A percentile compares a stretch with the other conserved stretches of the same genome.
phyloP scores from a whole-genome alignment of 2,888 invertebrate species.

The Xestoiulus laeticollis region DNA sequence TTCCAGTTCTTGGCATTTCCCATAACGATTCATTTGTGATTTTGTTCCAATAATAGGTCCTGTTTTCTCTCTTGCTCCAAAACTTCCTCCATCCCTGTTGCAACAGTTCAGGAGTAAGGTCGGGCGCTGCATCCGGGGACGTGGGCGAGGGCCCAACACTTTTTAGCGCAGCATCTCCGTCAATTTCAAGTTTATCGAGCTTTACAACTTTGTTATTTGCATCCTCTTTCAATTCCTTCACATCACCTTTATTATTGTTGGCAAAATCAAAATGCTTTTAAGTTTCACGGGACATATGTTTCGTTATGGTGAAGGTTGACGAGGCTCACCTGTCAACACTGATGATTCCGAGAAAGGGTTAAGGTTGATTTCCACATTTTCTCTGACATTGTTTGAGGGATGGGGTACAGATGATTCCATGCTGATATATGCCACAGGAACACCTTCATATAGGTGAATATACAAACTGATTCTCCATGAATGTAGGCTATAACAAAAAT shows the following conservation, averaged over 20 bases:
- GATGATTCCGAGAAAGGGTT: constrained; percentile 3
- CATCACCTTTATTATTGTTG: neutral
- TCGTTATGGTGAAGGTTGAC: neutral
- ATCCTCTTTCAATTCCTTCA: neutral
- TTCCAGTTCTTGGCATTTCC: constrained; percentile 84
- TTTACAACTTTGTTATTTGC: neutral
- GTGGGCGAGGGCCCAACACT: neutral
- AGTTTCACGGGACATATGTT: neutral
- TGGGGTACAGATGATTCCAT: neutral
- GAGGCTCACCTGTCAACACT: neutral
- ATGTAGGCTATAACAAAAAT: neutral
- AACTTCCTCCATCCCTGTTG: constrained; percentile 96
- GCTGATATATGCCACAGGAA: neutral
- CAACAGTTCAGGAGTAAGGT: constrained; percentile 74
- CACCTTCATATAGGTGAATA: constrained; percentile 7
- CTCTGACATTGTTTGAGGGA: neutral
- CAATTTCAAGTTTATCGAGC: neutral
- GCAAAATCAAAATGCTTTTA: neutral
- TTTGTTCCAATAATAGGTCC: constrained; percentile 97
- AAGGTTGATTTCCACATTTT: neutral
- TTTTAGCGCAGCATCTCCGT: neutral
- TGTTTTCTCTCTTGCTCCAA: constrained; percentile 94
- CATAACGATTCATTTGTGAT: constrained; percentile 94
- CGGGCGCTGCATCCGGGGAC: constrained; percentile 62
- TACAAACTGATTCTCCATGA: constrained; percentile 1